Conservation (phyloP, 2,888 invertebrate genomes). For the Craniophora ligustri region DNA sequence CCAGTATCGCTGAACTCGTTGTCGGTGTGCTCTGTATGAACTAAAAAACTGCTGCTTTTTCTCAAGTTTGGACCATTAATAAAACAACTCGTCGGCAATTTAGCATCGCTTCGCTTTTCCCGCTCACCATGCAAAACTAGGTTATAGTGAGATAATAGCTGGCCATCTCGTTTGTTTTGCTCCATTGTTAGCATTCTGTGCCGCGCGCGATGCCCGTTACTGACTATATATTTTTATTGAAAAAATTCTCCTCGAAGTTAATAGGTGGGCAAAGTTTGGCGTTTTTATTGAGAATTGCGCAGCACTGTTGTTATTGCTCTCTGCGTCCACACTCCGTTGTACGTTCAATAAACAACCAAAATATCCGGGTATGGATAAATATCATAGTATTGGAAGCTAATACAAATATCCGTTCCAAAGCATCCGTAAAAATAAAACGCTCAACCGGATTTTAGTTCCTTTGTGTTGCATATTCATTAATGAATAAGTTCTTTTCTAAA, state of each 20-base stretch:
- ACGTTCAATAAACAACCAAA: constrained; percentile 36
- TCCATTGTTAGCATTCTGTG: constrained; percentile 72
- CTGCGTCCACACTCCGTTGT: constrained; percentile 28
- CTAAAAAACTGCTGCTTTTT: constrained; percentile 46
- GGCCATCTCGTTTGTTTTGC: constrained; percentile 70
- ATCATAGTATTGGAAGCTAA: constrained; percentile 33
- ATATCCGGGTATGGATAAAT: constrained; percentile 38
- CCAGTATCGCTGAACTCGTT: constrained; percentile 24
- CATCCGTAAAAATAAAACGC: constrained; percentile 13
- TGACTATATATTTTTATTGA: constrained; percentile 61
- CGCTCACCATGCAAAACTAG: constrained; percentile 68
- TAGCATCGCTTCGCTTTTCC: constrained; percentile 68
- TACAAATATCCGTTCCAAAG: constrained; percentile 46
- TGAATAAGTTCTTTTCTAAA: constrained; percentile 28
- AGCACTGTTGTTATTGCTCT: constrained; percentile 41
- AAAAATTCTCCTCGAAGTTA: constrained; percentile 60
- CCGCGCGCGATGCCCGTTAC: constrained; percentile 58
- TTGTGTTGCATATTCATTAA: constrained; percentile 23
- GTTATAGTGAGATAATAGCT: constrained; percentile 76
- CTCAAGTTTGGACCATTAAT: constrained; percentile 58
- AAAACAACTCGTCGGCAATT: constrained; percentile 67
- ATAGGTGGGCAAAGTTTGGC: constrained; percentile 56
- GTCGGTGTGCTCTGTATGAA: constrained; percentile 49
- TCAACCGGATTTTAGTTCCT: constrained; percentile 5
- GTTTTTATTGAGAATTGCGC: constrained; percentile 27